Percentiles rank a stretch among this genome's conserved stretches.
Evolutionary conservation across 1,140 invertebrate species (phyloP).

Genomic region (Megathymus violae): DNA sequence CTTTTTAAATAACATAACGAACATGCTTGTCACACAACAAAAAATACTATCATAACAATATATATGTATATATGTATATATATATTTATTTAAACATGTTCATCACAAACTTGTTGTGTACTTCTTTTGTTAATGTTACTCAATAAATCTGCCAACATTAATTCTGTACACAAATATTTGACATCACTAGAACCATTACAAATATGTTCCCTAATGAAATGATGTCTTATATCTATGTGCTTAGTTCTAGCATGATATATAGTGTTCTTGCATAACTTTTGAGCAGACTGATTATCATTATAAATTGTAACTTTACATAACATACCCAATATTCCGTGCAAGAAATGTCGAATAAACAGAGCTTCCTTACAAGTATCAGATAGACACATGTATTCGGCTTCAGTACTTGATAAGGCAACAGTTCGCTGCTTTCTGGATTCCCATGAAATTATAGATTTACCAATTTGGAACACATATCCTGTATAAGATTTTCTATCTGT

Average conservation of each 20-base stretch:
- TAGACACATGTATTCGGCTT: slow-evolving; percentile 41
- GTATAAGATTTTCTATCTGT: slow-evolving; percentile 40
- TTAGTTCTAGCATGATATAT: slow-evolving; percentile 27
- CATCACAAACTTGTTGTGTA: too few relatives aligned
- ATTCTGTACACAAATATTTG: not conserved
- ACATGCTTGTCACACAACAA: too few relatives aligned
- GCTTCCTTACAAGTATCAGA: slow-evolving; percentile 37
- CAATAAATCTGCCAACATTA: not conserved
- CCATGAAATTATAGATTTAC: slow-evolving; percentile 35
- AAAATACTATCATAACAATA: too few relatives aligned
- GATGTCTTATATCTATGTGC: slow-evolving; percentile 22
- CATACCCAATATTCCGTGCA: slow-evolving; percentile 25
- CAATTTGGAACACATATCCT: slow-evolving; percentile 40
- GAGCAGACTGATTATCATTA: slow-evolving; percentile 35
- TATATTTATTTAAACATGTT: too few relatives aligned
- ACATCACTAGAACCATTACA: slow-evolving; percentile 13
- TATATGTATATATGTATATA: too few relatives aligned
- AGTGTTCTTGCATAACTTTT: slow-evolving; percentile 4
- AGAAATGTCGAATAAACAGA: slow-evolving; percentile 32
- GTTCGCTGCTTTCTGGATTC: slow-evolving; percentile 40
- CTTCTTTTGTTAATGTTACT: not conserved
- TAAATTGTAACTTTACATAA: not conserved
- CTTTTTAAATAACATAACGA: too few relatives aligned
- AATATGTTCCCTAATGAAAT: slow-evolving; percentile 22
- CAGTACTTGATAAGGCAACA: slow-evolving; percentile 39